Evolutionary conservation across 2,113 vertebrate genomes (phyloP).

Genomic region (Malurus elegans): DNA sequence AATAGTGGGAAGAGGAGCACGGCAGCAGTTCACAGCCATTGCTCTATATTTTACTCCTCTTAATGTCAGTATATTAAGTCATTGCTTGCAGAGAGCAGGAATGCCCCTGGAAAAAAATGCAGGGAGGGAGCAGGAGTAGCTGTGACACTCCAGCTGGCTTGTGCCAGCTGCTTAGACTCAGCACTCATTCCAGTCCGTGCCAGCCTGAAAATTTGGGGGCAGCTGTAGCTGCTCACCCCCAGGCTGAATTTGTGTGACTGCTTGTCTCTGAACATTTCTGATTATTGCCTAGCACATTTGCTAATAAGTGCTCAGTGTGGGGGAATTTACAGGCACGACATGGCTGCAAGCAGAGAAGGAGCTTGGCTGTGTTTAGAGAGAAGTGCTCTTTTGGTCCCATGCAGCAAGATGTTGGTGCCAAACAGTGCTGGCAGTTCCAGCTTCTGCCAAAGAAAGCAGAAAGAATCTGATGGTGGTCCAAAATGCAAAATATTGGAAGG

Average conservation of each 20-base stretch:
- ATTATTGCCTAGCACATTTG: not conserved
- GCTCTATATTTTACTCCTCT: not conserved
- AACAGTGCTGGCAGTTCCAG: not conserved
- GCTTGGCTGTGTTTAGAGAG: not conserved
- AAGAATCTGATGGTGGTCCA: not conserved
- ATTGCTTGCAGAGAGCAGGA: not conserved
- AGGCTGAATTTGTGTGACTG: not conserved
- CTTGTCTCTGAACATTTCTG: not conserved
- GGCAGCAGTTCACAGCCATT: not conserved
- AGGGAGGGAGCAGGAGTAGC: not conserved
- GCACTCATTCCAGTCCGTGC: accelerated
- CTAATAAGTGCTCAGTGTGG: not conserved
- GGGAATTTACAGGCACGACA: not conserved
- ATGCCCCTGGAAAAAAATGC: not conserved
- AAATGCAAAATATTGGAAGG: not conserved
- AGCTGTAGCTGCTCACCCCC: not conserved
- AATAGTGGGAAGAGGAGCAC: not conserved
- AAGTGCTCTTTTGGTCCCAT: not conserved
- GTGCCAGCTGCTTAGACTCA: not conserved
- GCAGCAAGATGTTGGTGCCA: not conserved
- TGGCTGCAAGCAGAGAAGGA: not conserved
- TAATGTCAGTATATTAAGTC: not conserved
- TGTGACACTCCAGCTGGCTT: not conserved
- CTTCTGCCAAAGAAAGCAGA: not conserved
- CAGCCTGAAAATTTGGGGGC: not conserved